phyloP scores from a whole-genome alignment of 2,797 vertebrate genomes.

The Margarornis squamiger region DNA sequence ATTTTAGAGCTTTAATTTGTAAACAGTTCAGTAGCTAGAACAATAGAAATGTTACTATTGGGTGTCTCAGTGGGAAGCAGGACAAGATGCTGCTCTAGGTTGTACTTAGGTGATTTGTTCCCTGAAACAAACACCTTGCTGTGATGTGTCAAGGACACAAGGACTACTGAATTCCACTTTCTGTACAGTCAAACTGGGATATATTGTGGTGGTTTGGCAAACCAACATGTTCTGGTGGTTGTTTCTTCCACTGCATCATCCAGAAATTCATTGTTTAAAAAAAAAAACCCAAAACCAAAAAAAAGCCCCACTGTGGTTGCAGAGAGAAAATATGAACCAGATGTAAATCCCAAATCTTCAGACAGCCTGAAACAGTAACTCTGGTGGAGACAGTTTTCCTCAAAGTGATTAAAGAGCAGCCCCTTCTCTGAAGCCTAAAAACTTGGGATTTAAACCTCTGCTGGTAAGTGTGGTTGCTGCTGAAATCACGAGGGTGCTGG shows the following conservation, averaged over 20 bases:
- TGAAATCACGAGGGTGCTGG: neutral
- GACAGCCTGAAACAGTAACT: slow-evolving; percentile 27
- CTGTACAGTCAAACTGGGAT: neutral
- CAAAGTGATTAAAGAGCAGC: neutral
- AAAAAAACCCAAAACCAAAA: neutral
- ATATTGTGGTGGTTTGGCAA: neutral
- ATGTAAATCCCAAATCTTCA: neutral
- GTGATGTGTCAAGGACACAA: neutral
- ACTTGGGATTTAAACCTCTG: neutral
- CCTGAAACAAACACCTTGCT: neutral
- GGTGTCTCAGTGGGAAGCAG: neutral
- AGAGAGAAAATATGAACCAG: neutral
- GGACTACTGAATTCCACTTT: neutral
- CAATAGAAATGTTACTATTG: neutral
- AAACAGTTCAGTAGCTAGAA: neutral
- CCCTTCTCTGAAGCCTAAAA: neutral
- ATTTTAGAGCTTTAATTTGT: neutral
- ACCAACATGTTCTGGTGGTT: neutral
- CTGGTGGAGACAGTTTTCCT: neutral
- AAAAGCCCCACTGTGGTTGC: neutral
- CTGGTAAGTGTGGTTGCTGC: neutral
- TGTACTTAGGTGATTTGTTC: neutral
- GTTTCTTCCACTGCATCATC: slow-evolving; percentile 12
- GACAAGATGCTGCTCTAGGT: neutral
- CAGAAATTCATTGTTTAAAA: neutral